phyloP scores from a whole-genome alignment of 2,113 vertebrate genomes.

The Rhabdomys dilectus region DNA sequence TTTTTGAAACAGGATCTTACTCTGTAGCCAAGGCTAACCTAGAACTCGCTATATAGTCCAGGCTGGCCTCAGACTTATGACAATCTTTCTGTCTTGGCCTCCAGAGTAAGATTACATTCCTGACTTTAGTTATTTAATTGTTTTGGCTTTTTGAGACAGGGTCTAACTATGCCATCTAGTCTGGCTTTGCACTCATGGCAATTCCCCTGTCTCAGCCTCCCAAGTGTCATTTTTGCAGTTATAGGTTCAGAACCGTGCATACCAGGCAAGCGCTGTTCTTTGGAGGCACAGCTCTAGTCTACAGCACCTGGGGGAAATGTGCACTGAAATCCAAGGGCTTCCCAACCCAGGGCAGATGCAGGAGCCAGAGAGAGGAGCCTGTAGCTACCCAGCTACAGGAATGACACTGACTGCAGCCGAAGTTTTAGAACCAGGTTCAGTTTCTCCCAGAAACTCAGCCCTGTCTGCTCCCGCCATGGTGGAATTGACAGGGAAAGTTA shows the following conservation, averaged over 20 bases:
- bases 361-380: neutral
- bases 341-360: neutral
- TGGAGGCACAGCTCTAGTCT: neutral
- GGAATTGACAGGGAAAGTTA: neutral
- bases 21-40: neutral
- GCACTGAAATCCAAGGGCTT: rapidly evolving
- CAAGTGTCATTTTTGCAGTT: neutral
- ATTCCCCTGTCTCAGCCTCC: neutral
- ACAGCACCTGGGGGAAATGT: neutral
- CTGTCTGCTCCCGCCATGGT: neutral
- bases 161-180: neutral
- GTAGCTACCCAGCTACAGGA: neutral
- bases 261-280: neutral
- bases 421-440: neutral
- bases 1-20: neutral
- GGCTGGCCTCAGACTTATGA: neutral
- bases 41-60: neutral
- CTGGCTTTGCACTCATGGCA: neutral
- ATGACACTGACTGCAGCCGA: rapidly evolving
- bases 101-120: neutral
- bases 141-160: neutral
- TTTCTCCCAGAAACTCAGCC: neutral
- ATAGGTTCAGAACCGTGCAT: neutral
- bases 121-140: neutral
- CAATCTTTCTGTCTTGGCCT: neutral